Percentiles rank a stretch among this genome's conserved stretches.
phyloP scores from a whole-genome alignment of 2,113 vertebrate genomes.

The Saccopteryx bilineata region DNA sequence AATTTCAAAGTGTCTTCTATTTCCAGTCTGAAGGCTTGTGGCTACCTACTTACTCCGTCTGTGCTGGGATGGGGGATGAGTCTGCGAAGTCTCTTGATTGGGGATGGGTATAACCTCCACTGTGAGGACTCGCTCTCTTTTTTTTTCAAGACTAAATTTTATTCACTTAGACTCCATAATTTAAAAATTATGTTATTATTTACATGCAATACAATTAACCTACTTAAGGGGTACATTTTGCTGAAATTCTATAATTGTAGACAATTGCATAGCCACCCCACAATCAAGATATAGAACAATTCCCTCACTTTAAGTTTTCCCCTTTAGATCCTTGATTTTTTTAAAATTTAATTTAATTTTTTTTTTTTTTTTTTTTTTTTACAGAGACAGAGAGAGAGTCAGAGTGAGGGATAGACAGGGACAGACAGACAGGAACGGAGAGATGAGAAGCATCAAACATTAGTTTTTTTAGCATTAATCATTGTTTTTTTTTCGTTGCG shows the following conservation, averaged over 20 bases:
- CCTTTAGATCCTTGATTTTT: background rate
- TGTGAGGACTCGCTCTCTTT: background rate
- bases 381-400: no score
- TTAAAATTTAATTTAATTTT: no score
- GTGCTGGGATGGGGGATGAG: background rate
- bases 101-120: background rate
- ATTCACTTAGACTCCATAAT: background rate
- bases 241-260: background rate
- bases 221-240: background rate
- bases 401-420: no score
- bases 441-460: no score
- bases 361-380: no score
- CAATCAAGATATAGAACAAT: background rate
- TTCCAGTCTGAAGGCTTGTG: background rate
- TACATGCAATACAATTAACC: background rate
- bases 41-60: background rate
- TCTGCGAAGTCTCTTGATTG: background rate
- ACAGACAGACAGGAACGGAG: no score
- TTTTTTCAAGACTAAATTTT: slow-evolving; percentile 42
- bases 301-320: background rate
- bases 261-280: background rate
- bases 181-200: background rate
- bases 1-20: background rate
- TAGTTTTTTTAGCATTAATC: no score
- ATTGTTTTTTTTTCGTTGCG: no score